Base-by-base conservation (phyloP, 1,140 invertebrate genomes). In the Drosophila lacertosa region DNA sequence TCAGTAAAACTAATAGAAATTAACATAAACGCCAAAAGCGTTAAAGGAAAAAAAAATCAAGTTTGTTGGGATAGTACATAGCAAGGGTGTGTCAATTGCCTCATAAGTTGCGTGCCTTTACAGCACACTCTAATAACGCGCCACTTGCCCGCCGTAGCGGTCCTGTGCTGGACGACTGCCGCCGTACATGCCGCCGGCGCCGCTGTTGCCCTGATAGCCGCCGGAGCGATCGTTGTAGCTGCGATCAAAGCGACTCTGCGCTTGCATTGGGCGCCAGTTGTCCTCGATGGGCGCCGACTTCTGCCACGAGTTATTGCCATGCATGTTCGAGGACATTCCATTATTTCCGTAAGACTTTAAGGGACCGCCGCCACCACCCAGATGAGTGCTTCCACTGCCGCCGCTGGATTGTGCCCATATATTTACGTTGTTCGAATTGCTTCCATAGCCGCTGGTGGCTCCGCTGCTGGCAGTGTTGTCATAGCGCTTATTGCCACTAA, bases 191-290 rank as follows among this genome's bases (percentile, higher is more conserved):
- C 82, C 82, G 2, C 77, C 71, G 2, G 59, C 48, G 1, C 74
- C 55, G 20, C 74, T 74, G 32, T 76, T 74, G 39, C 80, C 77
- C 35, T 90, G 80, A 40, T 88, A 88, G 37, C 89, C 84, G 35
- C 79, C 72, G 2, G 86, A 81, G 10, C 90, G 88, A 58, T 91
- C 90, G 63, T 90, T 91, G 44, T 90, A 91, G 9, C 75, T 79
- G 24, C 90, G 86, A 66, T 91, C 90, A 26, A 90, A 91, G 10
- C 90, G 89, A 15, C 83, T 80, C 44, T 89, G 88, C 6, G 77
- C 51, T 29, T 73, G 72, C 44, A 90, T 60, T 4, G 73, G 74
- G 5, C 90, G 86, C 88, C 90, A 90, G 54, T 58, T 82, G 35
- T 91, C 90, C 10, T 91, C 86, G 4, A 88, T 62, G 18, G 72